Conservation (phyloP, 2,888 invertebrate genomes). For the Pecten maximus region DNA sequence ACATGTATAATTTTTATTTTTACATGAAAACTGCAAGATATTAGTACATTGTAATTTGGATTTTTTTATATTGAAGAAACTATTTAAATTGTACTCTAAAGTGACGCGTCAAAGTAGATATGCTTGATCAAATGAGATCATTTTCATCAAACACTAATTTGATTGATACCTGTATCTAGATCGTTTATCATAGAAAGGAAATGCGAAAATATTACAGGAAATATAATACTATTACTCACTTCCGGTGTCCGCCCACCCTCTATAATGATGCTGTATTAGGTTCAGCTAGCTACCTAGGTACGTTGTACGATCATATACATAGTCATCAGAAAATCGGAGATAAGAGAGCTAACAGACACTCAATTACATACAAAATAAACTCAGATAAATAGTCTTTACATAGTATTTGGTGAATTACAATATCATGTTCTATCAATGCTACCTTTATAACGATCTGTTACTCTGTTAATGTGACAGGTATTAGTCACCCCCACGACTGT, state of each 20-base stretch:
- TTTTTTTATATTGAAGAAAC: no score
- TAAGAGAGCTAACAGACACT: not conserved
- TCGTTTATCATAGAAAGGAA: not conserved
- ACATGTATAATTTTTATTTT: no score
- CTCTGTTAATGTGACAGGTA: not conserved
- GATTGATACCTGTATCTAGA: not conserved
- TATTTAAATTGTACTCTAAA: not conserved
- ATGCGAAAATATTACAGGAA: not conserved
- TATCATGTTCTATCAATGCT: not conserved
- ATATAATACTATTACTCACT: slow-evolving; percentile 27
- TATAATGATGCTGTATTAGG: not conserved
- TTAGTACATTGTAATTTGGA: no score
- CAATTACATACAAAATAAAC: not conserved
- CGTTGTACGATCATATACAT: not conserved
- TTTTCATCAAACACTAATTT: not conserved
- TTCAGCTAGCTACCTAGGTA: not conserved
- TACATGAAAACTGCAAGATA: no score
- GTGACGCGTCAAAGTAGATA: not conserved
- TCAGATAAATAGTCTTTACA: not conserved
- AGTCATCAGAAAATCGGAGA: not conserved
- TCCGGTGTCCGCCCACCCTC: not conserved
- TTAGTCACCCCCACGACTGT: not conserved
- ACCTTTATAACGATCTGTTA: not conserved
- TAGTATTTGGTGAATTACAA: not conserved
- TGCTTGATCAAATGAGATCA: not conserved